Conservation (phyloP, 2,888 invertebrate genomes). For the Himalopsyche japonica region DNA sequence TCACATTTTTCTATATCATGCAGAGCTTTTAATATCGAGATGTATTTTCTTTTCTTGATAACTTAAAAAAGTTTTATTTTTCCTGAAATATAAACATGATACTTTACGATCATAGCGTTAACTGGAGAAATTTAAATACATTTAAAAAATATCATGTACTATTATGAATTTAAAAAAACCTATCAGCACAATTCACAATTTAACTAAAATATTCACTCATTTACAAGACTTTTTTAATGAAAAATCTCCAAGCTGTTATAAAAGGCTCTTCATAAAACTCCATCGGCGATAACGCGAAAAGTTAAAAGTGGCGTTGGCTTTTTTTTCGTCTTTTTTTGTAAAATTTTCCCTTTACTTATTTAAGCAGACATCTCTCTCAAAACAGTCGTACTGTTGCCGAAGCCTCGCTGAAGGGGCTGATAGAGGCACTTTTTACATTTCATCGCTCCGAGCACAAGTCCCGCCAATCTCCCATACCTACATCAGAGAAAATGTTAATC, state of each 20-base stretch:
- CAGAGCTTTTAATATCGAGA: no score
- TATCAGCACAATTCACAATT: not conserved
- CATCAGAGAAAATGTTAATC: conserved; percentile 39
- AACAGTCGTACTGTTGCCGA: not conserved
- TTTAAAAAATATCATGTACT: not conserved
- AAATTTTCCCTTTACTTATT: conserved; percentile 6
- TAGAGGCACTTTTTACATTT: conserved; percentile 38
- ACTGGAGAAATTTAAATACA: no score
- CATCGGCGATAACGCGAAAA: not conserved
- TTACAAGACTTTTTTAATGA: not conserved
- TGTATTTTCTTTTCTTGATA: no score
- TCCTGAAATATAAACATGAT: no score
- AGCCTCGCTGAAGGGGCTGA: conserved; percentile 17
- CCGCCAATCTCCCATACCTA: conserved; percentile 35
- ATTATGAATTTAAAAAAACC: not conserved
- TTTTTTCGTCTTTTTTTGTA: not conserved
- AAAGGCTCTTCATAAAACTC: not conserved
- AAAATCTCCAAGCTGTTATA: not conserved
- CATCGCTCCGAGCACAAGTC: conserved; percentile 34
- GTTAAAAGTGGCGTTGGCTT: not conserved
- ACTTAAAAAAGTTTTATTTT: no score
- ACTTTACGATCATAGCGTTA: no score
- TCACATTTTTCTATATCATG: no score
- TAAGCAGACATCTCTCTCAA: conserved; percentile 19
- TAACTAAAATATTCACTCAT: not conserved